Base-by-base conservation (phyloP, 2,888 invertebrate species). In the Trichogramma evanescens region DNA sequence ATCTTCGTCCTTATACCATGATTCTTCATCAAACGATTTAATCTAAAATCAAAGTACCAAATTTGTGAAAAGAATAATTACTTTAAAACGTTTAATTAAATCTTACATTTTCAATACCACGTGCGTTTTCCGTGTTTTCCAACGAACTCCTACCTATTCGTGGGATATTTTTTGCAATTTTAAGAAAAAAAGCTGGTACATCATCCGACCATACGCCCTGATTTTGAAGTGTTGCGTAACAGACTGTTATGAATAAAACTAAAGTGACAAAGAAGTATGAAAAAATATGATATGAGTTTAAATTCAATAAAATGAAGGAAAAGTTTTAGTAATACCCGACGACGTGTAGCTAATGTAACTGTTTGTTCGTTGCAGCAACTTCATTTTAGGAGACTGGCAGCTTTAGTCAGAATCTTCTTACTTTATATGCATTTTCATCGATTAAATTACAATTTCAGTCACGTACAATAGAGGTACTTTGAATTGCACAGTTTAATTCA, bases 121-220 rank as follows among this genome's bases (percentile, higher is more conserved):
- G 46, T 26, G 26, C 26, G 3, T 26, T 26, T 2, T 26, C 26
- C 26, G 26, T 26, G 26, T 26, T 26, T 26, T 26, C 26, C 26
- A 26, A 26, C 26, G 26, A 26, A 13, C 64, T 62, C 43, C 62
- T 62, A n/a, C 64, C 64, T 2, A 64, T 52, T 1, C 64, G 61
- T 8, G 64, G 76, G 38, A 77, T 68, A 10, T 69, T 73, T 63
- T 77, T 77, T 0, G 73, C 76, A 41, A 75, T 74, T 66, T 76
- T 77, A 3, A 77, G 56, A 45, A 75, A 76, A 58, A 76, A 77
- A 1, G 73, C 72, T 0, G 76, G 76, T 4, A 72, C 69, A 55
- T 73, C 74, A 50, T 75, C 74, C 0, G 71, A 72, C 49, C 43
- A 41, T 49, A 13, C 48, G 7, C 10, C 10, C 38, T 58, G 9